Evolutionary conservation across 2,888 invertebrate genomes (phyloP), one percentile per base, ranked within the genome.

Genomic region (Ctena decussata): DNA sequence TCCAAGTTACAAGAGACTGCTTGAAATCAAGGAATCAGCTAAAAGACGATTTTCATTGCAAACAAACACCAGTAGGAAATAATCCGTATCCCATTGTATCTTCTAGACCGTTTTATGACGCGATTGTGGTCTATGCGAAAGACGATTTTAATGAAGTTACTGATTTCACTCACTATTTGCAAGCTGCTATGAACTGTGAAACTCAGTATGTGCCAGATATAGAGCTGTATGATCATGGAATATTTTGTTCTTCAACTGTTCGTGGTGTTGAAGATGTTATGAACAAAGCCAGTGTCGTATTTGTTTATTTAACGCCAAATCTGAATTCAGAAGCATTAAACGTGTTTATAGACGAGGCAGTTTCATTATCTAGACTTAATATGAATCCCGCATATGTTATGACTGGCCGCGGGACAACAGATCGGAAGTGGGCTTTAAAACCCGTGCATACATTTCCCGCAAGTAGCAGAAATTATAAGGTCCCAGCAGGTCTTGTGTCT

Each of bases 91-190:
- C n/a, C n/a, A n/a, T n/a, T n/a, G n/a, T n/a, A n/a, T n/a, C n/a
- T n/a, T n/a, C n/a, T n/a, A n/a, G n/a, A n/a, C n/a, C n/a, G 15
- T 77, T 81, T 41, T 89, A 79, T 35, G 88, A 89, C 77, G 89
- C 89, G 2, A 86, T 77, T 5, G 60, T 89, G 35, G 80, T 89
- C 21, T 89, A 86, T 60, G 86, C 86, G 46, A 76, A 81, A 71
- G 41, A 57, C 2, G 86, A 89, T 41, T 83, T 72, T 60, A 76
- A 60, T 8, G 60, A 78, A 11, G 89, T 78, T 8, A 32, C 74
- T n/a, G n/a, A 35, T 1, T 86, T 89, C 35, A 57, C 41, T 3
- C 37, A 77, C 18, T 18, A 18, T n/a, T 8, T 65, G 12, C 37
- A 79, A 12, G 6, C 15, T 30, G 57, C 27, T 24, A 37, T 44